Conservation (phyloP, 2,888 invertebrate genomes). For the Leucania comma region DNA sequence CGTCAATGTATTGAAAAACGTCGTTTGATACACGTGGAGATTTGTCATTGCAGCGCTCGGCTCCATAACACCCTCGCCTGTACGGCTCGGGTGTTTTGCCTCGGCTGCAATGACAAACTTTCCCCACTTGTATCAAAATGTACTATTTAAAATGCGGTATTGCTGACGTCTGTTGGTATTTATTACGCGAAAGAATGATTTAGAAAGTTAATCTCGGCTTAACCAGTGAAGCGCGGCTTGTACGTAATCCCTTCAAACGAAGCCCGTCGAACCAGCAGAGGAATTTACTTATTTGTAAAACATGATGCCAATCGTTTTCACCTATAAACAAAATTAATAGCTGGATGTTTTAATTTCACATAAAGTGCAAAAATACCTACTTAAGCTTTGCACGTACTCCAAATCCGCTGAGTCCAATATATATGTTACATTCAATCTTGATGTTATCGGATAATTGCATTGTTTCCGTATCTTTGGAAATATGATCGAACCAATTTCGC, state of each 20-base stretch:
- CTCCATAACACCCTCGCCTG: no score
- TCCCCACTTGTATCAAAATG: no score
- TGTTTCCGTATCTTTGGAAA: constrained; percentile 32
- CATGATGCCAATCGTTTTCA: constrained; percentile 23
- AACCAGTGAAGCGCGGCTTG: constrained; percentile 35
- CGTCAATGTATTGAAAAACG: no score
- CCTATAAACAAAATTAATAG: background rate
- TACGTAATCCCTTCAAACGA: constrained; percentile 47
- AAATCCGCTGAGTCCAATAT: constrained; percentile 3
- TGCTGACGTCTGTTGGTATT: background rate
- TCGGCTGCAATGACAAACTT: no score
- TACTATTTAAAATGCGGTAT: constrained; percentile 4
- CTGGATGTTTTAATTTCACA: constrained; percentile 13
- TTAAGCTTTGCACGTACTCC: constrained; percentile 1
- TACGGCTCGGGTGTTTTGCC: no score
- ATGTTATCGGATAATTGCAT: constrained; percentile 41
- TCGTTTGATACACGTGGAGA: no score
- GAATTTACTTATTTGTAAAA: constrained; percentile 35
- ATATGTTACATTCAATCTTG: constrained; percentile 15
- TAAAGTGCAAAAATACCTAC: constrained; percentile 13
- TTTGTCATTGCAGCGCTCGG: no score
- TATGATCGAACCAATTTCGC: constrained; percentile 28
- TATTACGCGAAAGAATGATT: constrained; percentile 33
- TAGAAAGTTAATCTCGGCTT: constrained; percentile 52
- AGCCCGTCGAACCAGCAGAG: constrained; percentile 34